Evolutionary conservation across 2,113 vertebrate species (phyloP), one percentile per base, ranked within the genome.

Genomic region (Sebastes fasciatus): DNA sequence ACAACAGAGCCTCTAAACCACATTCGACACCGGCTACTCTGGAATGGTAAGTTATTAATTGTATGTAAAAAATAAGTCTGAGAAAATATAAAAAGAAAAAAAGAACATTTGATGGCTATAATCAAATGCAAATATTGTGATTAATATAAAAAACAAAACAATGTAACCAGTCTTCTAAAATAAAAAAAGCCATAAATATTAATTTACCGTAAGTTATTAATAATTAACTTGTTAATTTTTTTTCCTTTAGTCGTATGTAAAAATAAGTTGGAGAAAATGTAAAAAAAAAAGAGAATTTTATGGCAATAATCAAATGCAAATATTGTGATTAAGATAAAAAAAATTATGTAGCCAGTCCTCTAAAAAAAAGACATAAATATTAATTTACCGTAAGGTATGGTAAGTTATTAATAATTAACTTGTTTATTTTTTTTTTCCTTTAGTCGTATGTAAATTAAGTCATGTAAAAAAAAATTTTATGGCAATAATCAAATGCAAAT

Each of bases 21-120:
- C 98, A 99, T 93, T 99, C 98, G 6, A 99, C 98, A 74, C 98
- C 98, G 60, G 98, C 98, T 26, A 99, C 98, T 68, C 94, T 99
- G 83, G 97, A 99, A 94, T 99, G 98, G 98, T 99, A 94, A 96
- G 96, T 89, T 54, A 5, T 55, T 49, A 6, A 66, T 26, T 26
- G 26, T 26, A 26, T 26, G 26, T 26, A 26, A 26, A 26, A 26
- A 26, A 26, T 26, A 26, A 26, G 26, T 26, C 26, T 26, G 26
- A 26, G 26, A 26, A 26, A 26, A 26, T 26, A 26, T 26, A 26
- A 26, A 26, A 26, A 26, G 26, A 26, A 26, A 26, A 26, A 26
- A 26, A 26, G 26, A 26, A 26, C 26, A 26, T 26, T 26, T 26
- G 26, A 26, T 26, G 26, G 26, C 26, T 26, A 26, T 26, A 26